Evolutionary conservation across 2,888 invertebrate genomes (phyloP).

Genomic region (Cactoblastis cactorum): DNA sequence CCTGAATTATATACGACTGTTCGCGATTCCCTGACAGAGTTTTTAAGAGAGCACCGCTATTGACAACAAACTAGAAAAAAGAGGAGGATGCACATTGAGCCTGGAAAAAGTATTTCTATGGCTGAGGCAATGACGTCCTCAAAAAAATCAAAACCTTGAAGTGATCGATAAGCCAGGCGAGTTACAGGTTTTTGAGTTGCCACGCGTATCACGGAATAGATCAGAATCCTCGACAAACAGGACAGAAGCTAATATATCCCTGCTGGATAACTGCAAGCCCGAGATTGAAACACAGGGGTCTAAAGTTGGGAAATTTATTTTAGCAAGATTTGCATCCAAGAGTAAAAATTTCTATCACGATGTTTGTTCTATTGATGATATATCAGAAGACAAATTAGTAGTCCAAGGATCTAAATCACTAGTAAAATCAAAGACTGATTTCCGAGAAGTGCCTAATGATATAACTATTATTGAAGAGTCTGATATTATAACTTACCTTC

Average conservation of each 20-base stretch:
- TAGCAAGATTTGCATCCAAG: background rate
- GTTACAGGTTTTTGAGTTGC: background rate
- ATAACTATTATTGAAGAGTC: background rate
- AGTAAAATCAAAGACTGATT: background rate
- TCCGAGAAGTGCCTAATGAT: background rate
- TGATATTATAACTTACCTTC: background rate
- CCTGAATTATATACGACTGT: conserved; percentile 5
- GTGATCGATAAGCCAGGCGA: no score
- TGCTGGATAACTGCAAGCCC: background rate
- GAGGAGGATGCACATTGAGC: conserved; percentile 13
- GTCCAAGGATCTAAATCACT: background rate
- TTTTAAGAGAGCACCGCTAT: conserved; percentile 8
- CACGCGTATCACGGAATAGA: background rate
- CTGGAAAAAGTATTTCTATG: conserved; percentile 16
- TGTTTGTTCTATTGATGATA: background rate
- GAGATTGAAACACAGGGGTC: background rate
- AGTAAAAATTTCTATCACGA: background rate
- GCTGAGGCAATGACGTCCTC: background rate
- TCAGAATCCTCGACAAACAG: no score
- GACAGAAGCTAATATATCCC: no score
- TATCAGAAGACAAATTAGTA: background rate
- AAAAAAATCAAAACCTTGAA: background rate
- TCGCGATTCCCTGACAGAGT: conserved; percentile 8
- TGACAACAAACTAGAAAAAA: conserved; percentile 5
- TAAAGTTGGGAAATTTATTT: background rate